Evolutionary conservation across 2,113 vertebrate genomes (phyloP), one percentile per base, ranked within the genome.

Genomic region (Apodemus sylvaticus): DNA sequence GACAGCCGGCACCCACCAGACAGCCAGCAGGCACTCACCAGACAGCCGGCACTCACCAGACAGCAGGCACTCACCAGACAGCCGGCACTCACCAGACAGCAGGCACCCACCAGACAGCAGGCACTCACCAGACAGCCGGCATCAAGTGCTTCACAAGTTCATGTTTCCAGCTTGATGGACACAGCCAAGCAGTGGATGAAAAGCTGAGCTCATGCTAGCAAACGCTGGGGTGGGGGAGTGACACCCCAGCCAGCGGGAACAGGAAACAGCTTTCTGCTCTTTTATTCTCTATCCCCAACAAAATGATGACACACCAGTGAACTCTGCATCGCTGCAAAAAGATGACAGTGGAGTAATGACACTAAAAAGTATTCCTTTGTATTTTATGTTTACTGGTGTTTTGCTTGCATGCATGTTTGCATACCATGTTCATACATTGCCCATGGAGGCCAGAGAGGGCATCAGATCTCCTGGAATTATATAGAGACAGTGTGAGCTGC

Each of bases 341-440:
- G n/a, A 95, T 62, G 90, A 88, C 86, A 85, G 51, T 53, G 45
- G 89, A 95, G 92, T 70, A 55, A 95, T 82, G 73, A 94, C 95
- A 90, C 51, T 91, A 82, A 55, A n/a, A n/a, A 58, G 24, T 60
- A 39, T 58, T 51, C 79, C 24, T n/a, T 58, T 82, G 53, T 39
- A 26, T 58, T 58, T 39, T 24, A 24, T n/a, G 5, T 58, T 81
- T 39, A 58, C 7, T 58, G 78, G 53, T n/a, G 36, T n/a, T 81
- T 53, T n/a, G 78, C 78, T 58, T 58, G 78, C 19, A 78, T 34
- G 29, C 29, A 26, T n/a, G 53, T 58, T 55, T 81, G 34, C 36
- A 58, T 1, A 24, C 19, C 78, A 58, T 58, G 36, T n/a, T 14
- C 36, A 14, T 26, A 39, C 34, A 81, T 34, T 81, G 19, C 34